Base-by-base conservation (phyloP, 37 sponge, comb jelly and placozoan genomes). In the Chondrosia reniformis region DNA sequence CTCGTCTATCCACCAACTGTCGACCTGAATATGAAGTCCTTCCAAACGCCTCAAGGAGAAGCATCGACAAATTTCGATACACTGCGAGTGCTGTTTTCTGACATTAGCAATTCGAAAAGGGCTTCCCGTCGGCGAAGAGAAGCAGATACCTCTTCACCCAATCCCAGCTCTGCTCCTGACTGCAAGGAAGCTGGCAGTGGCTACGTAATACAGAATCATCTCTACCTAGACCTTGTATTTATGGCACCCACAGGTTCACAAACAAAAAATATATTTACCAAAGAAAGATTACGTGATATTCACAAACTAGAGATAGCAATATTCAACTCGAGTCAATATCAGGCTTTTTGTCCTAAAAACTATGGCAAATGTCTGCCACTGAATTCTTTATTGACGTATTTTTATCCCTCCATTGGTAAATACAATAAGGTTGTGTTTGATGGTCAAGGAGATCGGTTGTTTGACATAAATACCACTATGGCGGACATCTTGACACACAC, bases 31-130 rank as follows among this genome's bases (percentile, higher is more conserved):
- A 25, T 90, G 0, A 12, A 41, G 30, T 61, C 91, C 0, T 85
- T 90, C 15, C 66, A 78, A 55, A 82, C 82, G n/a, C 91, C 91
- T 0, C 42, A 77, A 73, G 87, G 86, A 67, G 45, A 33, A 0
- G 67, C 86, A 1, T 43, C 85, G 24, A 65, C 73, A 4, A 46
- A 79, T 54, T 89, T 80, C 82, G 91, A 90, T 45, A 83, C 91
- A 22, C 58, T 55, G 72, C 12, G 17, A 33, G 75, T 78, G 0
- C 6, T 59, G 17, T 25, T 30, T 13, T 6, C 61, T 6, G 30
- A 59, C 6, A 59, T 25, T 30, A 30, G 30, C 9, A 6, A 6
- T 7, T 19, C 61, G 17, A 59, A 59, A 13, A 25, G 61, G 22
- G 8, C 9, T 30, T 19, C 61, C 30, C 17, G 17, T 7, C 9